Base-by-base conservation (phyloP, 1,140 invertebrate genomes). In the Drosophila orena region DNA sequence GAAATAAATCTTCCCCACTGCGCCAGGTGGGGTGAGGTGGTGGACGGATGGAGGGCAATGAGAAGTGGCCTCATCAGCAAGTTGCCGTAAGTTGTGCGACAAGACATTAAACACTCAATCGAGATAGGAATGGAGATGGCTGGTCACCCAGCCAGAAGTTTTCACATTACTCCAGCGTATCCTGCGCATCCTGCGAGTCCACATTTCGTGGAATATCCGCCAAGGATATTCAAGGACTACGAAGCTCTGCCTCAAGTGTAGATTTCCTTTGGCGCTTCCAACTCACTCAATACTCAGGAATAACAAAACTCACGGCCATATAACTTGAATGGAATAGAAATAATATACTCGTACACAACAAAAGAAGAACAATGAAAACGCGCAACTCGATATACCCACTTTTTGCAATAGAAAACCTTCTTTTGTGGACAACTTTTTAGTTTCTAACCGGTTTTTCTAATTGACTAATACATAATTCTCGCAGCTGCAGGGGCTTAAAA, bases 61-160 rank as follows among this genome's bases (percentile, higher is more conserved):
- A 54, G 27, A 55, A 55, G 44, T 64, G 35, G 54, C 77, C 44
- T 56, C 65, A 62, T 53, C 79, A 76, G 74, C 61, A 43, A 85
- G 62, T 59, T 61, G 65, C 55, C 85, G 73, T 73, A 84, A 84
- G 85, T 84, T 80, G 81, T 73, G 81, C 85, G 81, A 47, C 81
- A 84, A 77, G 58, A 77, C 81, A 84, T 84, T 84, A 84, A 53
- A 75, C 81, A 80, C 57, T 59, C 47, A 54, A 69, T 77, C 64
- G 74, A 62, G 44, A 56, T 43, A 22, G 17, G 30, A 34, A 73
- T 47, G 43, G 17, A 42, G 52, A 73, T 47, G 43, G 62, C 46
- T 40, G 68, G 68, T 46, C 68, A 68, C 73, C 59, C 64, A 66
- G 76, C 66, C 71, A 75, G 35, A 74, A 75, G 59, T 65, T 57